Base-by-base conservation (phyloP, 1,140 invertebrate genomes). In the Druon quercuslanigerum region DNA sequence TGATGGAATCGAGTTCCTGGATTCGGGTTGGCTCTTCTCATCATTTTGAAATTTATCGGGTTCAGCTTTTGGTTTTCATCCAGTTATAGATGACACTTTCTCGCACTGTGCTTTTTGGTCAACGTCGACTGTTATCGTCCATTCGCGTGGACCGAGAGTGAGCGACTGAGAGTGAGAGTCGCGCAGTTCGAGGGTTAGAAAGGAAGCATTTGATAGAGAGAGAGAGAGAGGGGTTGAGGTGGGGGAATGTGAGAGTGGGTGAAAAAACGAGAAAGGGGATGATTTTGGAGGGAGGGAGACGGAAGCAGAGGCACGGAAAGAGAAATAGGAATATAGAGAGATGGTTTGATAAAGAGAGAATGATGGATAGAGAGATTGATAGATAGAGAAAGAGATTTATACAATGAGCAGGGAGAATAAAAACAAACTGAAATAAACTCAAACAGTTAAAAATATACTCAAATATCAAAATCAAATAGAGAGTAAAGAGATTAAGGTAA, bases 141-240 rank as follows among this genome's bases (percentile, higher is more conserved):
- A 66, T 33, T 33, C 57, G 57, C 57, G 57, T 66, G 9, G 57
- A 66, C 57, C 20, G 20, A 12, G 20, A 66, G 57, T 66, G 57
- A 66, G 57, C 40, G 57, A 66, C 57, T 46, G 40, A 46, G 40
- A 46, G 40, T 66, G 57, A 66, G 57, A 66, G 25, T 66, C 57
- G 57, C 57, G 57, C 57, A 66, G 33, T 33, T 66, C 33, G 57
- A 66, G 57, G 25, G 57, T 66, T 20, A 51, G n/a, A 33, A 50
- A 14, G 50, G 51, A 33, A 57, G 33, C 14, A 56, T 50, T 52
- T 13, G 51, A 46, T 6, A 8, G 40, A 46, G 40, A 9, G 40
- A 46, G 46, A 33, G 54, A n/a, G 51, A n/a, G 57, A 13, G 1
- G 20, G n/a, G n/a, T n/a, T n/a, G n/a, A n/a, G n/a, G n/a, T n/a